A percentile compares a stretch with the other conserved stretches of the same genome.
Conservation (phyloP, 2,888 invertebrate species). For the Tiphia femorata region DNA sequence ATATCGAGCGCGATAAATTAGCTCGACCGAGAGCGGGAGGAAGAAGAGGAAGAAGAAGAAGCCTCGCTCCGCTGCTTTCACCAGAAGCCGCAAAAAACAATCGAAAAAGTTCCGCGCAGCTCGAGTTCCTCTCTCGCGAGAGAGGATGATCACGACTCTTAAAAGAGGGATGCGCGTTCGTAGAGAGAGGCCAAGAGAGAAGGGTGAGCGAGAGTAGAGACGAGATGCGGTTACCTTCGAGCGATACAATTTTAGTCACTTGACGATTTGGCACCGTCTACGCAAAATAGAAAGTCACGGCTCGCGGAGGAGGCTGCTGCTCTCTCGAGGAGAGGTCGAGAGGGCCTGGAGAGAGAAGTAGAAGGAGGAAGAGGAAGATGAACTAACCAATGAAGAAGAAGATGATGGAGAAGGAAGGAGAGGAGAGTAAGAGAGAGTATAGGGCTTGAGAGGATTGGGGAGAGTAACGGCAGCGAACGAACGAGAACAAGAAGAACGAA, state of each 20-base stretch:
- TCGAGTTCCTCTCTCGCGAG: no score
- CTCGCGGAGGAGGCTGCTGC: constrained; percentile 14
- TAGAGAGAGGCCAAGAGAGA: constrained; percentile 7
- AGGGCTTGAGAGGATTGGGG: no score
- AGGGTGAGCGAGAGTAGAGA: constrained; percentile 4
- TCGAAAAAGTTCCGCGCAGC: no score
- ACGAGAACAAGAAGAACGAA: background rate
- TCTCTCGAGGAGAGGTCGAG: constrained; percentile 24
- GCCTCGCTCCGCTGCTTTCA: no score
- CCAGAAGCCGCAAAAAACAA: no score
- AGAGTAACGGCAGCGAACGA: no score
- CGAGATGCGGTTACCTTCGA: constrained; percentile 49
- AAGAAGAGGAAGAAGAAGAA: no score
- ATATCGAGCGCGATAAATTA: no score
- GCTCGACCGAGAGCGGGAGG: no score
- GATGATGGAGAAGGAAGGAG: constrained; percentile 9
- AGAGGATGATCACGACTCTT: background rate
- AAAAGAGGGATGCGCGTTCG: background rate
- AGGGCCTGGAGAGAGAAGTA: background rate
- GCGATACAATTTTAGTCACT: constrained; percentile 65
- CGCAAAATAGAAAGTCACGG: constrained; percentile 60
- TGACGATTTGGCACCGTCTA: constrained; percentile 67
- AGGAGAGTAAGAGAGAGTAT: constrained; percentile 14
- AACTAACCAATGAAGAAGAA: constrained; percentile 15
- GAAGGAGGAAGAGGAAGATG: constrained; percentile 3